Evolutionary conservation across 2,797 vertebrate species (phyloP).

Genomic region (Mionectes olivaceus): DNA sequence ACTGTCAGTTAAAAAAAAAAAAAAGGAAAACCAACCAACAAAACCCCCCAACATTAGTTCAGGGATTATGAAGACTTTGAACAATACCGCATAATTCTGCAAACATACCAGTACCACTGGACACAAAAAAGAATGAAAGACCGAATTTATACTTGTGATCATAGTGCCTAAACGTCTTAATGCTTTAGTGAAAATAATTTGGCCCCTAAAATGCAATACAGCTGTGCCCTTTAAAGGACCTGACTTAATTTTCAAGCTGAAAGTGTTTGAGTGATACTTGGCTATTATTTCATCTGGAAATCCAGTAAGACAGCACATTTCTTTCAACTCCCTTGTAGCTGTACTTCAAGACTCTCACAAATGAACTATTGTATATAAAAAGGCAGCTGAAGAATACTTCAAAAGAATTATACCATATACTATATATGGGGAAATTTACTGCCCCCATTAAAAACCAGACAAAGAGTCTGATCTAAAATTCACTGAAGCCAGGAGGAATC

Average conservation of each 20-base stretch:
- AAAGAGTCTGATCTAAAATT: constrained; percentile 49
- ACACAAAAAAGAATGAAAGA: constrained; percentile 50
- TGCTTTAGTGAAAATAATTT: constrained; percentile 65
- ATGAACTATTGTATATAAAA: constrained; percentile 52
- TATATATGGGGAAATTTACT: constrained; percentile 57
- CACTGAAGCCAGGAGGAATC: neutral
- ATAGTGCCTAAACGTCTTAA: constrained; percentile 54
- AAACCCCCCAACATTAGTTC: neutral
- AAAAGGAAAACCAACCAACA: neutral
- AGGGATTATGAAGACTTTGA: constrained; percentile 47
- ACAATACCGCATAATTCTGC: constrained; percentile 41
- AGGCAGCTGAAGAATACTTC: constrained; percentile 49
- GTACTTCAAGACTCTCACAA: constrained; percentile 56
- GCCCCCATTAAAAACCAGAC: constrained; percentile 33
- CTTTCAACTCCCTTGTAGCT: constrained; percentile 45
- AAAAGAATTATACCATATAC: constrained; percentile 57
- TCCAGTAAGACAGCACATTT: constrained; percentile 66
- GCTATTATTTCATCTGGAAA: constrained; percentile 77
- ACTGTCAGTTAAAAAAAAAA: neutral
- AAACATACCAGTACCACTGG: constrained; percentile 40
- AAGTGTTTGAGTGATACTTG: constrained; percentile 67
- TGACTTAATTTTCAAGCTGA: constrained; percentile 62
- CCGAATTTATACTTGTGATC: constrained; percentile 50
- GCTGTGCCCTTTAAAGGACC: constrained; percentile 70
- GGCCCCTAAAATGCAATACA: constrained; percentile 70